Base-by-base conservation (phyloP, 2,888 invertebrate species). In the Bugula neritina region DNA sequence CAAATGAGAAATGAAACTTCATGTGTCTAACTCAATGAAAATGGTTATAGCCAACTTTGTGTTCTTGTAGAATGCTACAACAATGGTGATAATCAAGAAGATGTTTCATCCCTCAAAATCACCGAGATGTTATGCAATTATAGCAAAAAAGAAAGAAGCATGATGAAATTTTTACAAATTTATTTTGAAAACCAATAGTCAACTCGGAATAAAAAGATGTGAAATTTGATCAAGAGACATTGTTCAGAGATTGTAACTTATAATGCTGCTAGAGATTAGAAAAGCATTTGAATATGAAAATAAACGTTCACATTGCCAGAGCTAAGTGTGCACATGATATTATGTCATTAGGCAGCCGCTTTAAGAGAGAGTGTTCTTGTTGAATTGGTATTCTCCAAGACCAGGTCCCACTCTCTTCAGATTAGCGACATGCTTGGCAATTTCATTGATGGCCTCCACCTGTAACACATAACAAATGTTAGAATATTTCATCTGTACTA, bases 31-130 rank as follows among this genome's bases (percentile, higher is more conserved):
- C n/a, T n/a, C n/a, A n/a, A n/a, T n/a, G n/a, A n/a, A n/a, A n/a
- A n/a, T n/a, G n/a, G n/a, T n/a, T n/a, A n/a, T n/a, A n/a, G n/a
- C n/a, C n/a, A n/a, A n/a, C n/a, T n/a, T n/a, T n/a, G n/a, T n/a
- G n/a, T n/a, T 71, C 10, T 69, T 72, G 31, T n/a, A 27, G 29
- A 29, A 31, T 21, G 63, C 13, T 23, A 72, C 54, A 23, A n/a
- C n/a, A 17, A 29, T 70, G 27, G 54, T 72, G n/a, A 80, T 43
- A 57, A 54, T 71, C 74, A 82, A 5, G 73, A 76, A 90, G 78
- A 84, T 94, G 74, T 94, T 94, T 85, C 91, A 94, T 86, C 91
- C 93, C 3, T 87, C 91, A 0, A 84, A 90, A 73, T 94, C 94
- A 0, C 94, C 94, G 1, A 86, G 94, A 76, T 92, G 91, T 85